Percentiles rank a stretch among this genome's conserved stretches.
phyloP scores from a whole-genome alignment of 2,797 vertebrate species.

The Sternotherus odoratus region DNA sequence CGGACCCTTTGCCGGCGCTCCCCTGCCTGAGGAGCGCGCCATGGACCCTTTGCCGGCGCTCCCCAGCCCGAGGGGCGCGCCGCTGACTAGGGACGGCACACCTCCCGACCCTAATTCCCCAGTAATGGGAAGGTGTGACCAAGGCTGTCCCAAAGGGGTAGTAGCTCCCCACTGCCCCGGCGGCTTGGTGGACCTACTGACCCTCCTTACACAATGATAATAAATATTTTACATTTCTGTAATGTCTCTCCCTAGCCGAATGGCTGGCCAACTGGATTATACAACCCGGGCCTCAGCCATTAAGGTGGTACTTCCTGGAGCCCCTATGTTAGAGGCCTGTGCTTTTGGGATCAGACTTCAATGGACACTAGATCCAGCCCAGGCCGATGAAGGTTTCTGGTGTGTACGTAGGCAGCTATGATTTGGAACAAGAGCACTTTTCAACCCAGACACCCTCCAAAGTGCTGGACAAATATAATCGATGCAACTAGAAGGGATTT shows the following conservation, averaged over 20 bases:
- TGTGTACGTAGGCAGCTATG: neutral
- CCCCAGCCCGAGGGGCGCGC: too few relatives aligned
- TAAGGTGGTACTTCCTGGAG: neutral
- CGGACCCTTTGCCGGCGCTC: too few relatives aligned
- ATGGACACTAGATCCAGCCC: neutral
- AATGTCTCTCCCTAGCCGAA: neutral
- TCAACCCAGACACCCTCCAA: neutral
- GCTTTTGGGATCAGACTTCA: neutral
- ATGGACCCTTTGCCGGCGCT: too few relatives aligned
- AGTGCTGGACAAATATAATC: neutral
- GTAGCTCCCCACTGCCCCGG: too few relatives aligned
- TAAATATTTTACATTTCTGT: neutral
- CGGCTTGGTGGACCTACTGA: too few relatives aligned
- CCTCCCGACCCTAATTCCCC: too few relatives aligned
- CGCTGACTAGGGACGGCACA: too few relatives aligned
- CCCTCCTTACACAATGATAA: too few relatives aligned
- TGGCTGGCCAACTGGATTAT: neutral
- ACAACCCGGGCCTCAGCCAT: neutral
- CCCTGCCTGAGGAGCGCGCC: too few relatives aligned
- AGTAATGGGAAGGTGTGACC: too few relatives aligned
- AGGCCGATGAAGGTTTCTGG: accelerated
- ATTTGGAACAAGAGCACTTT: neutral
- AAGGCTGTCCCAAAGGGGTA: too few relatives aligned
- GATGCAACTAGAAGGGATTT: neutral
- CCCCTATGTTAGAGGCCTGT: neutral